phyloP scores from a whole-genome alignment of 1,140 invertebrate species.

The Drosophila sp. region DNA sequence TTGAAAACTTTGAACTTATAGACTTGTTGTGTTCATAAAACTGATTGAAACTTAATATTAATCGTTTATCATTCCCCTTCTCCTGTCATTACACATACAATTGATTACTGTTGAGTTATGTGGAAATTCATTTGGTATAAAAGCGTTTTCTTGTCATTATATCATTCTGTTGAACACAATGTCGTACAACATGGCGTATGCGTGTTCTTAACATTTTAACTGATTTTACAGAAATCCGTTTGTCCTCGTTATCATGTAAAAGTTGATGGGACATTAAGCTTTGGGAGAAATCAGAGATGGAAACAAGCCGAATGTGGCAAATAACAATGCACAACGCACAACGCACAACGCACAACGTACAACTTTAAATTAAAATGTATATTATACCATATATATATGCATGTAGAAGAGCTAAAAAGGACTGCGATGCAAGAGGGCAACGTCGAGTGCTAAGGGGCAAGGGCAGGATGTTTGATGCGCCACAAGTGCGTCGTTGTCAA shows the following conservation, averaged over 20 bases:
- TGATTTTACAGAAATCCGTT: conserved; percentile 25
- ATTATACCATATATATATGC: conserved; percentile 15
- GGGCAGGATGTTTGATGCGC: conserved; percentile 42
- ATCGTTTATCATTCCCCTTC: conserved; percentile 2
- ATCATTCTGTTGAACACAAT: background rate
- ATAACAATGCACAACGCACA: conserved; percentile 17
- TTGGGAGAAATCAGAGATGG: conserved; percentile 30
- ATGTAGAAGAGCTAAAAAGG: conserved; percentile 1
- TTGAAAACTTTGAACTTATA: background rate
- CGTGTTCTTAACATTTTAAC: conserved; percentile 28
- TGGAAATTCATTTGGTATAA: conserved; percentile 7
- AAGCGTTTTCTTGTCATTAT: background rate
- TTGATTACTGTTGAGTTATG: conserved; percentile 1
- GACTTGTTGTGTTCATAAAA: too few species aligned
- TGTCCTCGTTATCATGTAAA: conserved; percentile 29
- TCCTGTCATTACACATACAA: too few species aligned
- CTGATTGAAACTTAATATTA: background rate
- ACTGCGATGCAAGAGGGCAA: background rate
- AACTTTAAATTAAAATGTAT: conserved; percentile 45
- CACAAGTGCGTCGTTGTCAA: conserved; percentile 53
- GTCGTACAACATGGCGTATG: conserved; percentile 34
- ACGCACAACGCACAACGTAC: conserved; percentile 16
- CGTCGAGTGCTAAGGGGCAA: background rate
- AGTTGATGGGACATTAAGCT: conserved; percentile 34
- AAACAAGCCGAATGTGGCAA: conserved; percentile 34